Conservation (phyloP, 2,113 vertebrate species). For the Galemys pyrenaicus region DNA sequence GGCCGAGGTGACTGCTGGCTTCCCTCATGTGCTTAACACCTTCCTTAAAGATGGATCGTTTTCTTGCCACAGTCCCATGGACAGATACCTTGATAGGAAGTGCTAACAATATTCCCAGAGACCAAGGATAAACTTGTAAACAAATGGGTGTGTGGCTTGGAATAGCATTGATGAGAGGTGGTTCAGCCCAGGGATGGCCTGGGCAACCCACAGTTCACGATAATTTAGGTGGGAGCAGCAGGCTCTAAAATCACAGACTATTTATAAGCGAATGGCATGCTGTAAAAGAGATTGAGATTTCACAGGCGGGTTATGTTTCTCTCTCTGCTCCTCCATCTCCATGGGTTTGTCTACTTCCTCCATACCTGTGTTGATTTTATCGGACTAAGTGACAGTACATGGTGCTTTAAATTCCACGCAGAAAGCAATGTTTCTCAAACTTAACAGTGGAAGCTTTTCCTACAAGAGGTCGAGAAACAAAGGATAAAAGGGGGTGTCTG, state of each 20-base stretch:
- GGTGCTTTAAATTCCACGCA: background rate
- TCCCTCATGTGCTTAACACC: background rate
- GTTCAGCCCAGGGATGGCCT: background rate
- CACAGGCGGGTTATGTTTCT: background rate
- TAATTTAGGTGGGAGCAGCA: background rate
- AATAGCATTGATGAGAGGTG: background rate
- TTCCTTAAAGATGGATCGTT: background rate
- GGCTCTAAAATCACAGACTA: background rate
- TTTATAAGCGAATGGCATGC: background rate
- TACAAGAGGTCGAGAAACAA: background rate
- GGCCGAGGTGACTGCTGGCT: conserved; percentile 7
- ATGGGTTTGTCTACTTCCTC: background rate
- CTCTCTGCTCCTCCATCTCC: background rate
- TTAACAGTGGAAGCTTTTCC: background rate
- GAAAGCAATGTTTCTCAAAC: background rate
- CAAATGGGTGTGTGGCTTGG: background rate
- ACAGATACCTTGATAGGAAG: background rate
- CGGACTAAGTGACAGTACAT: background rate
- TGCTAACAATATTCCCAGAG: background rate
- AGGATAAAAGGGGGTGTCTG: background rate
- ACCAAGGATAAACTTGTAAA: background rate
- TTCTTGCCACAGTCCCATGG: background rate
- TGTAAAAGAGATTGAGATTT: background rate
- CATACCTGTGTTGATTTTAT: background rate
- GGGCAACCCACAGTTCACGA: background rate